These are phyloP conservation scores for Antheraea yamamai DNA, from an alignment of 2,888 invertebrate species.

Conservation along the genomic window DNA sequence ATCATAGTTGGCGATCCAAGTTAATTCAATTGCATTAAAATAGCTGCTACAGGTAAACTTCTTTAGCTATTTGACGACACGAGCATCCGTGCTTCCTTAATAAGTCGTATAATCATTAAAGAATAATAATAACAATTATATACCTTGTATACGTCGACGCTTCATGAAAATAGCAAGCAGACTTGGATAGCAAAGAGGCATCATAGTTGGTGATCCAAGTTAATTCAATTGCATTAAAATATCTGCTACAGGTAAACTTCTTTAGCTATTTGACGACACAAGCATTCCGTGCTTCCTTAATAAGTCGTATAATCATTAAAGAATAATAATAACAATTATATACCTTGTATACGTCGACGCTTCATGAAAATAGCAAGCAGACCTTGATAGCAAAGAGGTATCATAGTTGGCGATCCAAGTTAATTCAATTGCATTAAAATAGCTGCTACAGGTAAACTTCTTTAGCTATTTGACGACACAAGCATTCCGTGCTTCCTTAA, in stretches of 20 bases:
- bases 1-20: too few relatives aligned
- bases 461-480: neutral
- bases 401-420: too few relatives aligned
- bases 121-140: neutral
- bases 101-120: neutral
- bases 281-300: neutral
- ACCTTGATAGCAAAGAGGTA: too few relatives aligned
- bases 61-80: neutral
- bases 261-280: neutral
- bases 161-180: too few relatives aligned
- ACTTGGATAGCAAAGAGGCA: too few relatives aligned
- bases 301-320: neutral
- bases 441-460: neutral
- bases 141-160: neutral
- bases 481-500: neutral
- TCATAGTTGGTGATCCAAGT: too few relatives aligned
- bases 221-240: neutral
- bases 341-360: neutral
- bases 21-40: neutral
- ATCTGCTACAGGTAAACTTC: neutral
- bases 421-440: neutral
- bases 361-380: too few relatives aligned
- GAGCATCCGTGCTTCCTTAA: neutral
- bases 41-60: neutral
- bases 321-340: neutral